Percentiles rank a stretch among this genome's conserved stretches.
These are phyloP conservation scores for Troides helena DNA, from an alignment of 2,888 invertebrate genomes.

Conservation along the genomic window DNA sequence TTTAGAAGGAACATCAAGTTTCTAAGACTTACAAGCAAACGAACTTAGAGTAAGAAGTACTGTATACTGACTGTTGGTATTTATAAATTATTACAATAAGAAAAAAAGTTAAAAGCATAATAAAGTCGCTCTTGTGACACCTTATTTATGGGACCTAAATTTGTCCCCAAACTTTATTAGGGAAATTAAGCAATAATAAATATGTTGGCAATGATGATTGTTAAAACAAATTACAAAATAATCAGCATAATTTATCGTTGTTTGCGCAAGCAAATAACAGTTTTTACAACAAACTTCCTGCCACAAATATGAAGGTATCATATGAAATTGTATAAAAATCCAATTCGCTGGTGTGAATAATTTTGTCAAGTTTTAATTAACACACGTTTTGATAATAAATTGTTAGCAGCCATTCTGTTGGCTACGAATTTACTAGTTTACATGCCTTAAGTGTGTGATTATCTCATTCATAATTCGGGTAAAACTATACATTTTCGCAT, in stretches of 20 bases:
- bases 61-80: not conserved
- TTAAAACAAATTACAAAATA: slow-evolving; percentile 27
- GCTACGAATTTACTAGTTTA: slow-evolving; percentile 19
- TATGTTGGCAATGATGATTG: slow-evolving; percentile 26
- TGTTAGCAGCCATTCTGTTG: slow-evolving; percentile 3
- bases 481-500: slow-evolving; percentile 27
- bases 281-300: slow-evolving; percentile 28
- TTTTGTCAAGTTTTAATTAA: slow-evolving; percentile 28
- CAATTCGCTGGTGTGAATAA: slow-evolving; percentile 30
- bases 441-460: slow-evolving; percentile 23
- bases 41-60: too few species aligned
- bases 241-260: slow-evolving; percentile 27
- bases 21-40: too few species aligned
- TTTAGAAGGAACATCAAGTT: not conserved
- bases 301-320: slow-evolving; percentile 3
- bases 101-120: not conserved
- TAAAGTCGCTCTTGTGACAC: slow-evolving; percentile 10
- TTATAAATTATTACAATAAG: not conserved
- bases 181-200: slow-evolving; percentile 14
- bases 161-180: slow-evolving; percentile 5
- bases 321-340: slow-evolving; percentile 23
- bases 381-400: slow-evolving; percentile 21
- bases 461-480: slow-evolving; percentile 30
- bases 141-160: slow-evolving; percentile 10
- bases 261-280: slow-evolving; percentile 29